Conservation (phyloP, 2,797 vertebrate species). For the Hyperoplus lanceolatus region DNA sequence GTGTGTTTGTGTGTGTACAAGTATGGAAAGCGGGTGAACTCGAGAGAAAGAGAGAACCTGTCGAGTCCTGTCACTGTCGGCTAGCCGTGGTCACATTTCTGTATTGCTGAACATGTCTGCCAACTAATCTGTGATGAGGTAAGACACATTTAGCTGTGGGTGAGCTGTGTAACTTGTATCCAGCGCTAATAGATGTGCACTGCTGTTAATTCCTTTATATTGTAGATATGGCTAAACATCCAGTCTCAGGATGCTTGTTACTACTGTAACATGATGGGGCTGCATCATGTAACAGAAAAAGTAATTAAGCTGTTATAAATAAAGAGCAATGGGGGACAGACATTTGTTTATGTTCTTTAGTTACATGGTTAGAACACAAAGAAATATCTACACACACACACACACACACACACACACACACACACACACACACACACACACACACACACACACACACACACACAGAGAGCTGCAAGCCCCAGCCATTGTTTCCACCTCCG, state of each 20-base stretch:
- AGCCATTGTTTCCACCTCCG: constrained; percentile 78
- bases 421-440: constrained; percentile 1
- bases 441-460: constrained; percentile 24
- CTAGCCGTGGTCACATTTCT: constrained; percentile 27
- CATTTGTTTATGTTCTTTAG: constrained; percentile 10
- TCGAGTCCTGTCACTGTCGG: constrained; percentile 23
- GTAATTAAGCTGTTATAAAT: not conserved
- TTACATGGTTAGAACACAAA: constrained; percentile 15
- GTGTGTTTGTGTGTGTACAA: not conserved
- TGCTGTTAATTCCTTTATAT: not conserved
- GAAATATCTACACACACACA: constrained; percentile 6
- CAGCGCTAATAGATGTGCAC: not conserved
- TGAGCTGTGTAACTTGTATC: not conserved
- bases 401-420: constrained; percentile 23
- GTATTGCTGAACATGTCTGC: constrained; percentile 26
- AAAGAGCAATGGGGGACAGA: not conserved
- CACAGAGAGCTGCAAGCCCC: constrained; percentile 55
- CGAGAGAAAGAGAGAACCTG: constrained; percentile 51
- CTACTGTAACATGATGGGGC: not conserved
- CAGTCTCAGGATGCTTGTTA: not conserved
- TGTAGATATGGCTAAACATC: not conserved
- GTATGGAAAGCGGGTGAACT: constrained; percentile 12
- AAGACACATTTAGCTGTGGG: constrained; percentile 7
- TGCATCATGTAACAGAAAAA: not conserved
- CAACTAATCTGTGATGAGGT: constrained; percentile 40